Conservation (phyloP, 2,797 vertebrate species). For the Danio tinwini region DNA sequence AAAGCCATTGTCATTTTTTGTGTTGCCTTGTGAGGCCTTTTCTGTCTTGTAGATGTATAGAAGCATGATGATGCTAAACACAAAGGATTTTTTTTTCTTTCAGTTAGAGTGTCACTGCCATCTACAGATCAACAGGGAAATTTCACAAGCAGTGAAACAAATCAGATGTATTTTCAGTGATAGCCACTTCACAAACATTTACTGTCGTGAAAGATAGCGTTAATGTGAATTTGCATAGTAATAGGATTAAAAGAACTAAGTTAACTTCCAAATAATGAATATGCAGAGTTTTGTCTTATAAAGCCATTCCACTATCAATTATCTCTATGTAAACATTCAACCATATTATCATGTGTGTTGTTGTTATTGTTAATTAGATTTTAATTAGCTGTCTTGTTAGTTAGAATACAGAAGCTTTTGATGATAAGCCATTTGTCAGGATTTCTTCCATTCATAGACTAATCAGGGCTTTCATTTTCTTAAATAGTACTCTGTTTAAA, state of each 20-base stretch:
- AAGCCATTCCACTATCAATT: constrained; percentile 17
- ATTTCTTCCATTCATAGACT: not conserved
- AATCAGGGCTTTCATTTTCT: not conserved
- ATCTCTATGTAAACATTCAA: constrained; percentile 38
- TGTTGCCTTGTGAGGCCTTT: not conserved
- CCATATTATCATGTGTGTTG: not conserved
- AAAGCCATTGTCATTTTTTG: not conserved
- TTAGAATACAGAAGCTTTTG: not conserved
- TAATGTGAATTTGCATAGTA: constrained; percentile 26
- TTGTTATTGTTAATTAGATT: constrained; percentile 19
- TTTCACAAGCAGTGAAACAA: constrained; percentile 66
- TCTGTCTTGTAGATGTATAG: not conserved
- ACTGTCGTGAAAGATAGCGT: not conserved
- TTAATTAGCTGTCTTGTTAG: not conserved
- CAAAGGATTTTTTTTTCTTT: constrained; percentile 60
- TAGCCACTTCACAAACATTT: not conserved
- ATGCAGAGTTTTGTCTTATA: constrained; percentile 4
- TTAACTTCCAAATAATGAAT: constrained; percentile 8
- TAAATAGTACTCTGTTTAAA: too few species aligned
- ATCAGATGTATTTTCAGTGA: not conserved
- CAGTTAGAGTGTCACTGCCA: constrained; percentile 80
- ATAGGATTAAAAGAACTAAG: constrained; percentile 27
- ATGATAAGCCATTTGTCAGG: not conserved
- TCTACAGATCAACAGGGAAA: constrained; percentile 79
- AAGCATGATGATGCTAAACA: not conserved